Evolutionary conservation across 2,888 invertebrate genomes (phyloP).

Genomic region (Harpalus rufipes): DNA sequence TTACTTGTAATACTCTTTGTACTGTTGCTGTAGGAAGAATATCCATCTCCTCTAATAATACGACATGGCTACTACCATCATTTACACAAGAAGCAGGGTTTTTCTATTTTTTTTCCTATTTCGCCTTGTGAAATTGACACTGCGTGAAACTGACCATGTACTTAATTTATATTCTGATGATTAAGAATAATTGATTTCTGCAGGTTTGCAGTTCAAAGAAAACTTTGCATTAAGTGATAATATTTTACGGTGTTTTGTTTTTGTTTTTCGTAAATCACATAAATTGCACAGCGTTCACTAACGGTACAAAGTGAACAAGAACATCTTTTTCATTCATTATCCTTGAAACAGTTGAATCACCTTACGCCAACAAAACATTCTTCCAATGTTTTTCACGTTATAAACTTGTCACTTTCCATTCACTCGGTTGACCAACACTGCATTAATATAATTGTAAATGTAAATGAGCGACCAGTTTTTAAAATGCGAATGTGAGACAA

Average conservation of each 20-base stretch:
- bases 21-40: too few relatives aligned
- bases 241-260: background rate
- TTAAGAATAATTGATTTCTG: background rate
- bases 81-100: background rate
- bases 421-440: constrained; percentile 22
- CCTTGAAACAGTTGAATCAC: constrained; percentile 48
- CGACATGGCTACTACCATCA: too few relatives aligned
- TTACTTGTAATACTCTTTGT: too few relatives aligned
- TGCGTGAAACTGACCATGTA: background rate
- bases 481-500: constrained; percentile 42
- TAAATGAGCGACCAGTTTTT: constrained; percentile 48
- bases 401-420: constrained; percentile 58
- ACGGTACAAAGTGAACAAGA: constrained; percentile 30
- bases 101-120: background rate
- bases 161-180: background rate
- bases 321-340: constrained; percentile 43
- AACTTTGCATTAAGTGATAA: constrained; percentile 5
- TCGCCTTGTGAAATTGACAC: background rate
- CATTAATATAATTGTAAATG: constrained; percentile 62
- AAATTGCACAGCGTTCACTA: background rate
- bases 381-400: constrained; percentile 54
- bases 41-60: too few relatives aligned
- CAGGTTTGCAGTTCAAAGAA: background rate
- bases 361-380: constrained; percentile 28
- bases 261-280: constrained; percentile 11